Conservation (phyloP, 2,113 vertebrate genomes). For the Manacus vitellinus region DNA sequence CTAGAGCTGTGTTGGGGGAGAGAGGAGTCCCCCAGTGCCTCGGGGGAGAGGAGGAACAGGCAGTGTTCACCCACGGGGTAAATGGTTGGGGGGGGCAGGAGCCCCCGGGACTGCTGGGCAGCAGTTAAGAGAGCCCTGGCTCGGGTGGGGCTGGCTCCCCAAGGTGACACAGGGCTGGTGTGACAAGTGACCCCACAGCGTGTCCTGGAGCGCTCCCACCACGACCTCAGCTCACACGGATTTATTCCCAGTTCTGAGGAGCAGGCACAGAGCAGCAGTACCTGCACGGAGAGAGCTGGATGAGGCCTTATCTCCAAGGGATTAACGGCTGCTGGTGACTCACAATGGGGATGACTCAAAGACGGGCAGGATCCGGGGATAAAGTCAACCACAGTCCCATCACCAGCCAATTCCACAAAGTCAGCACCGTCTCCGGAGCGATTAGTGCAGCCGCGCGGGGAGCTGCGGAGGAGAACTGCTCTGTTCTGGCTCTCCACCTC, state of each 20-base stretch:
- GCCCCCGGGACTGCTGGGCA: fast-evolving
- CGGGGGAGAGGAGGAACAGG: not conserved
- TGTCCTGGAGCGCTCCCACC: not conserved
- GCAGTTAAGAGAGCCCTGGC: not conserved
- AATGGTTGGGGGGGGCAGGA: not conserved
- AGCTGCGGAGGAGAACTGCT: not conserved
- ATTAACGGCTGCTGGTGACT: slow-evolving; percentile 47
- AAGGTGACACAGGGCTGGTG: not conserved
- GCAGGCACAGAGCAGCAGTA: not conserved
- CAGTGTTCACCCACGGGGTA: fast-evolving
- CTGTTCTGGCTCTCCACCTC: not conserved
- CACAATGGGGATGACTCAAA: slow-evolving; percentile 50
- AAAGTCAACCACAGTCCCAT: not conserved
- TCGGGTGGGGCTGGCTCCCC: not conserved
- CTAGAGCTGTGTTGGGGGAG: not conserved
- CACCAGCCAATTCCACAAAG: not conserved
- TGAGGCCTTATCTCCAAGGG: not conserved
- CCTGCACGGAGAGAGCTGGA: not conserved
- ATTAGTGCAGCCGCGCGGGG: not conserved
- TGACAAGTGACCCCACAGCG: fast-evolving
- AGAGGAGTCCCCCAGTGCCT: not conserved
- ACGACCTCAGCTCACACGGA: not conserved
- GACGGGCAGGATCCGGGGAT: slow-evolving; percentile 21
- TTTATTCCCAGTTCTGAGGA: not conserved
- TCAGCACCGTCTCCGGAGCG: not conserved